These are phyloP conservation scores for Panzeria rudis DNA, from an alignment of 2,888 invertebrate species.

Conservation along the genomic window DNA sequence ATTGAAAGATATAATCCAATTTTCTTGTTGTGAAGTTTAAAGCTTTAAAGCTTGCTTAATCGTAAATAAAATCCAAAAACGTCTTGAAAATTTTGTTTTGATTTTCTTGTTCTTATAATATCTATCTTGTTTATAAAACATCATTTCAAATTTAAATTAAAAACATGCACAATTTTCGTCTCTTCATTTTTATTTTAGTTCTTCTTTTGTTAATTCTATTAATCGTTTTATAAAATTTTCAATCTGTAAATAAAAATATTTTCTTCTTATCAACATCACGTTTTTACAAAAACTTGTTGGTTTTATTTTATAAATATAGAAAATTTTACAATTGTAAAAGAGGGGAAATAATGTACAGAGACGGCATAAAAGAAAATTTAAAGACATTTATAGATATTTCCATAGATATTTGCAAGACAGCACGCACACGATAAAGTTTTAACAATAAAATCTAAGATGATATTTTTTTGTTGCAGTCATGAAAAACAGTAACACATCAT, in stretches of 20 bases:
- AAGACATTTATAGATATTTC: neutral
- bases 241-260: neutral
- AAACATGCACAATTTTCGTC: constrained; percentile 42
- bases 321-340: neutral
- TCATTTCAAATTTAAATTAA: neutral
- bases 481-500: no score
- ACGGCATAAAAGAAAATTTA: neutral
- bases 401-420: neutral
- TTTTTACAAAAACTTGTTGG: constrained; percentile 6
- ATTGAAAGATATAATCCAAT: no score
- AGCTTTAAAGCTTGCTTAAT: no score
- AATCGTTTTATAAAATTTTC: neutral
- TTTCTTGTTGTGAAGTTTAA: no score
- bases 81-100: no score
- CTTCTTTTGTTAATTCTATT: neutral
- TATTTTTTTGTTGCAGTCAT: no score
- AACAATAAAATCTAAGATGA: no score
- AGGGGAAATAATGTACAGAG: neutral
- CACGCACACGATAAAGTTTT: neutral
- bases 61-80: no score
- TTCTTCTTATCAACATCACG: constrained; percentile 3
- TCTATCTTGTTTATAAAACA: no score
- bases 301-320: neutral
- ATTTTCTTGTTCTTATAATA: no score
- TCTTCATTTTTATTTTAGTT: neutral